Evolutionary conservation across 2,797 vertebrate genomes (phyloP), one percentile per base, ranked within the genome.

Genomic region (Pelobates cultripes): DNA sequence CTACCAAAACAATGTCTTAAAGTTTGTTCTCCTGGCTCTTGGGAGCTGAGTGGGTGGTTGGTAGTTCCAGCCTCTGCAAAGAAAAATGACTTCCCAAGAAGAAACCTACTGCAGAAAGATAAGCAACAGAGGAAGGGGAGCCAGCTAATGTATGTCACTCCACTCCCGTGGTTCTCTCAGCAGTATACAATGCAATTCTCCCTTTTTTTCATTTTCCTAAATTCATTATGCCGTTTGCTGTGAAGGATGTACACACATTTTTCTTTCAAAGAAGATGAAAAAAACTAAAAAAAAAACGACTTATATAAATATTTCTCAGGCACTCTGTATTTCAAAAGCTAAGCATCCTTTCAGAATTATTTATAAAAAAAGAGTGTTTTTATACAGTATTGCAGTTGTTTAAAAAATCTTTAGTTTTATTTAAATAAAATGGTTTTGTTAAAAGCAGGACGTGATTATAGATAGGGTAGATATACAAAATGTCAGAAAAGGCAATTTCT

Each of bases 21-120:
- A 78, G 14, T 86, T 87, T 89, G 53, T 85, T 84, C 61, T 84
- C 55, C 87, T 83, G 78, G 76, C 81, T 87, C 87, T 84, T 85
- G 88, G 74, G 84, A 89, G 81, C 82, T 89, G 86, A 88, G 86
- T 88, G 89, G 87, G 82, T 87, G 82, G 81, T 75, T 79, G 78
- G 85, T 81, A 82, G n/a, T 85, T 85, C 83, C 80, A 86, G 86
- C 72, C 66, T 70, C 12, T 73, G 63, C 84, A 85, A 78, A 87
- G 28, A 28, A 79, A 87, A 86, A 68, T 82, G 72, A 85, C 86
- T 87, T 85, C 84, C 57, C 75, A 79, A 84, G 63, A 85, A 66
- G 77, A 85, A 83, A 83, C 43, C 53, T 51, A 43, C 55, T 84
- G 47, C 2, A 75, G 79, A 70, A 79, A 80, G 53, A 73, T 82